Base-by-base conservation (phyloP, 2,888 invertebrate species). In the Tortricodes alternella region DNA sequence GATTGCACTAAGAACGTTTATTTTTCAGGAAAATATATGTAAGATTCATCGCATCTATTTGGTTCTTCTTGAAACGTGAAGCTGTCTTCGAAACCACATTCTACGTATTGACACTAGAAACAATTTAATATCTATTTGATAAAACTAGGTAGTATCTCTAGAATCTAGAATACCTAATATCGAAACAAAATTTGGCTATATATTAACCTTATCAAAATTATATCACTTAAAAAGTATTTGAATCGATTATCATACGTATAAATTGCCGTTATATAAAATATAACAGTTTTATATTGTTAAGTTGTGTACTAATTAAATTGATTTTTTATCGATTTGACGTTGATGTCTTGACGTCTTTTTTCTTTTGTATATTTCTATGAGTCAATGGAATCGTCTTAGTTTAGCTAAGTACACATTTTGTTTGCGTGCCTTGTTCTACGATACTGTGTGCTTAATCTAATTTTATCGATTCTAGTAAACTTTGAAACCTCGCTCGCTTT, bases 11-110 rank as follows among this genome's bases (percentile, higher is more conserved):
- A 46, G 18, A 19, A 21, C 5, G 49, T 62, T 51, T 72, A 60
- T 49, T 62, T 86, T 86, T 63, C 87, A 88, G 87, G 85, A 87
- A 88, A 86, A 79, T 88, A 87, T 66, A 80, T 86, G 85, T 88
- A 85, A 85, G 49, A 68, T 65, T 70, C 73, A 64, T 67, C 75
- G 66, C 78, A 75, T 74, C 71, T 59, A 65, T 63, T 75, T 72
- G 73, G 64, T 72, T 74, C 74, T 68, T 73, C 62, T 51, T 51
- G 53, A 61, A 49, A 37, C 18, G 49, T 49, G 49, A 55, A 55
- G 49, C 49, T 37, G 56, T 56, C 50, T 50, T 32, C 56, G 27
- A 27, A 50, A 41, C 35, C 16, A 37, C 37, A 37, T 49, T 18
- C 44, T 50, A 56, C 49, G 38, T 44, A 39, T 23, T 44, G 35